phyloP scores from a whole-genome alignment of 2,113 vertebrate species.

The Cacatua alba region DNA sequence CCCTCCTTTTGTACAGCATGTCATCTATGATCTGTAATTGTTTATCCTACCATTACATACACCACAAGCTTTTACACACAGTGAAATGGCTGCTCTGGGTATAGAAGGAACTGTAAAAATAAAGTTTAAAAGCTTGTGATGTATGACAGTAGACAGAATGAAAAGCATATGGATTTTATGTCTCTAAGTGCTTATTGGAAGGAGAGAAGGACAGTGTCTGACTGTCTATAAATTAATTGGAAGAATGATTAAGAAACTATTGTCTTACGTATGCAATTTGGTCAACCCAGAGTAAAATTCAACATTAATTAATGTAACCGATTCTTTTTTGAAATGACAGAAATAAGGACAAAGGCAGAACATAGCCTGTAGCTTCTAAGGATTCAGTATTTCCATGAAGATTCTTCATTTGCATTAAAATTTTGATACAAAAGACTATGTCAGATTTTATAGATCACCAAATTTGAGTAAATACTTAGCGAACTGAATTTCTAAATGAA shows the following conservation, averaged over 20 bases:
- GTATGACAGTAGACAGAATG: neutral
- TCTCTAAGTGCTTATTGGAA: neutral
- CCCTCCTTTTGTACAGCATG: neutral
- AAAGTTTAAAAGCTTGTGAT: slow-evolving; percentile 32
- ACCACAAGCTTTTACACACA: slow-evolving; percentile 53
- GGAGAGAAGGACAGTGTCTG: neutral
- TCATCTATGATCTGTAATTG: slow-evolving; percentile 5
- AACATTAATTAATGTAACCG: neutral
- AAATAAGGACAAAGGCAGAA: neutral
- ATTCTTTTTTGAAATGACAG: neutral
- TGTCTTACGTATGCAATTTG: neutral
- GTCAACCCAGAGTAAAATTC: neutral
- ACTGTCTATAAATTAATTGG: neutral
- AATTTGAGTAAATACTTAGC: neutral
- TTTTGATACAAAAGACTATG: neutral
- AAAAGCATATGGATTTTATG: slow-evolving; percentile 6
- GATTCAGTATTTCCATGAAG: neutral
- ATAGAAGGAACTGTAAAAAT: slow-evolving; percentile 47
- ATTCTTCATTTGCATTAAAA: neutral
- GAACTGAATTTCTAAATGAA: neutral
- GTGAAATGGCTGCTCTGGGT: slow-evolving; percentile 12
- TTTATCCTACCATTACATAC: slow-evolving; percentile 47
- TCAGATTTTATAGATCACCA: neutral
- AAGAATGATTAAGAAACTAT: neutral
- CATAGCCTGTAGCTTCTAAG: neutral